Base-by-base conservation (phyloP, 2,797 vertebrate species). In the Lacerta viridis region DNA sequence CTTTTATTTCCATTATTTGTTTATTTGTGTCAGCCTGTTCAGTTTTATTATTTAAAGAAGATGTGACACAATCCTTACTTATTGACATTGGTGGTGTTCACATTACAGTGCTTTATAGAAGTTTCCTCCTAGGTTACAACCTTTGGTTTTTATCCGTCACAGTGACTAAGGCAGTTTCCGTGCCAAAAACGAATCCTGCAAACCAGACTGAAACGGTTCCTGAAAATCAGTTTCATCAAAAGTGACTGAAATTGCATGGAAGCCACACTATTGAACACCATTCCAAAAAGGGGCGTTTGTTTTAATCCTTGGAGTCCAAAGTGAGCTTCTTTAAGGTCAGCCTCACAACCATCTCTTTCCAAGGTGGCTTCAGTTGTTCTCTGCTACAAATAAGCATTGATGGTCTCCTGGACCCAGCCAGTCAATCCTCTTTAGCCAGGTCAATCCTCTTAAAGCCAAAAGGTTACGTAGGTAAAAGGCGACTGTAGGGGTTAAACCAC, bases 11-110 rank as follows among this genome's bases (percentile, higher is more conserved):
- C 23, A 9, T 61, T 18, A 33, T 80, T 39, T 36, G 41, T 2
- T 43, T 43, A 25, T 46, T 39, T 18, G 17, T 46, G 75, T 64
- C 55, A 64, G 33, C n/a, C 15, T 55, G 77, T n/a, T 59, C 50
- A 59, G 50, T 33, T 11, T 80, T 59, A 33, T 80, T 33, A 80
- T 80, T 80, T 80, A 55, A 55, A 79, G 46, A 79, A 55, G 78
- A 61, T 80, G 1, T 20, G 61, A 61, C 17, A 13, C 29, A 59
- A 33, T n/a, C 77, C n/a, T 3, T 33, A n/a, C 29, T 50, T 79
- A 10, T 80, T 61, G 7, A 59, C n/a, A 10, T n/a, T 46, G 74
- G 39, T 75, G 74, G 74, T 41, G 18, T 20, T 36, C 74, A 41
- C 7, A 43, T 75, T 80, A 80, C 5, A 80, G 18, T 61, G 59